Evolutionary conservation across 2,113 vertebrate species (phyloP).

Genomic region (Geococcyx californianus): DNA sequence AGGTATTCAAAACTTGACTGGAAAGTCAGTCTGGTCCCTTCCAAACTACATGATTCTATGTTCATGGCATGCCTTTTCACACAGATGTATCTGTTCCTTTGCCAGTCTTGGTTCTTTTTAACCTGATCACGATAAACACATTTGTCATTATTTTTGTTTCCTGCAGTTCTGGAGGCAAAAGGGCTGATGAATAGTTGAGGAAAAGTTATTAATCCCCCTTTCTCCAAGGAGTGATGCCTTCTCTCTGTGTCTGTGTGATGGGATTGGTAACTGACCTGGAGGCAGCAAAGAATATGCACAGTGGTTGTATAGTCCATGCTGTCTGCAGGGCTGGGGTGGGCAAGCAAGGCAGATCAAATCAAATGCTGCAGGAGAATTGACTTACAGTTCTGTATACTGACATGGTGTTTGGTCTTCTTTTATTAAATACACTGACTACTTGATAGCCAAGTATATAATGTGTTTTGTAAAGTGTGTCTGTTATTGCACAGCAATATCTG

Average conservation of each 20-base stretch:
- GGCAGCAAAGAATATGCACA: neutral
- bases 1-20: neutral
- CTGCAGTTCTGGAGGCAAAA: neutral
- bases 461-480: neutral
- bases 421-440: too few species aligned
- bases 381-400: neutral
- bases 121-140: neutral
- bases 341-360: neutral
- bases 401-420: neutral
- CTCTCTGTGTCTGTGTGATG: neutral
- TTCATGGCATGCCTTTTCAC: neutral
- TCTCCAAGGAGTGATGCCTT: accelerated
- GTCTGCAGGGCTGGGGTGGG: neutral
- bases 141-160: neutral
- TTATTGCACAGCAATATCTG: neutral
- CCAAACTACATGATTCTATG: accelerated
- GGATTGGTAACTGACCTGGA: neutral
- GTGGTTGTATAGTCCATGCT: neutral
- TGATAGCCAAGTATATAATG: neutral
- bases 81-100: neutral
- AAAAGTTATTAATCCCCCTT: neutral
- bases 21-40: neutral
- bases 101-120: neutral
- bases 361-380: neutral
- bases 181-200: neutral